A percentile compares a stretch with the other conserved stretches of the same genome.
Conservation (phyloP, 2,113 vertebrate genomes). For the Periophthalmodon schlosseri region DNA sequence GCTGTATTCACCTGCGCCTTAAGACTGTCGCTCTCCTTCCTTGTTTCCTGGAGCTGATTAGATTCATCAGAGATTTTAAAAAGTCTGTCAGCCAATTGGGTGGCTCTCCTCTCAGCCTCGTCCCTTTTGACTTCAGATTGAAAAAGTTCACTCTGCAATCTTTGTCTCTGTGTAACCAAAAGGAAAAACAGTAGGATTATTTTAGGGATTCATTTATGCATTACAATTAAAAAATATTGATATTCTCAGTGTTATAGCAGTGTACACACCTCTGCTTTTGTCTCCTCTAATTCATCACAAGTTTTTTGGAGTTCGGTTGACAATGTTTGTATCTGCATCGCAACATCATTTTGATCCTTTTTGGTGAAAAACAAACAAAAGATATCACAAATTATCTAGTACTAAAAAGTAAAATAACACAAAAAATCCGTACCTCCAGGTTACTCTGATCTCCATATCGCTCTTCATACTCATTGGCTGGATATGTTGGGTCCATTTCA, state of each 20-base stretch:
- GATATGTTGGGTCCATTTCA: not conserved
- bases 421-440: conserved; percentile 42
- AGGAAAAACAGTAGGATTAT: not conserved
- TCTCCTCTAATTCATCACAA: conserved; percentile 66
- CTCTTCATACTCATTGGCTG: not conserved
- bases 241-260: not conserved
- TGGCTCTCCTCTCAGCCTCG: conserved; percentile 53
- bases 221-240: not conserved
- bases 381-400: not conserved
- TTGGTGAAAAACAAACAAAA: not conserved
- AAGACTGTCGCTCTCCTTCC: conserved; percentile 48
- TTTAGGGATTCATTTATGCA: not conserved
- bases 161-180: conserved; percentile 62
- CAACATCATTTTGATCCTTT: conserved; percentile 42
- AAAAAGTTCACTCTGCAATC: conserved; percentile 69
- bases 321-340: conserved; percentile 47
- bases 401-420: not conserved
- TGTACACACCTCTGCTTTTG: conserved; percentile 67
- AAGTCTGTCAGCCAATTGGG: conserved; percentile 37
- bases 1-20: conserved; percentile 51
- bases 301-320: conserved; percentile 51
- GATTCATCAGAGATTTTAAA: conserved; percentile 37
- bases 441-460: conserved; percentile 14
- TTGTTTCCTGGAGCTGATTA: conserved; percentile 52
- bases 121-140: conserved; percentile 64